Conservation (phyloP, 2,113 vertebrate genomes). For the Eidolon helvum region DNA sequence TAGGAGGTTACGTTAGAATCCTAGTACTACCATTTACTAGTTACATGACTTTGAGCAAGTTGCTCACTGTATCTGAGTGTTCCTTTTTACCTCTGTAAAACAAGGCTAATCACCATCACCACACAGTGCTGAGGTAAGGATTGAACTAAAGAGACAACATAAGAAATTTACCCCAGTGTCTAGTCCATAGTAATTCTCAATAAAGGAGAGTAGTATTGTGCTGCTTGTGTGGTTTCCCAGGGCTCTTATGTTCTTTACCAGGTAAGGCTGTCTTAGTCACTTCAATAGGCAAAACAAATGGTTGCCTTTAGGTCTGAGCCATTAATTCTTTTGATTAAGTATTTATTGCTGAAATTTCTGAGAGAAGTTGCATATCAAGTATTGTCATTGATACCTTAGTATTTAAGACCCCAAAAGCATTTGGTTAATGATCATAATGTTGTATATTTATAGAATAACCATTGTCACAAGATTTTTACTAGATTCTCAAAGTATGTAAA, state of each 20-base stretch:
- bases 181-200: neutral
- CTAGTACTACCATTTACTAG: neutral
- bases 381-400: neutral
- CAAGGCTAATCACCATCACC: neutral
- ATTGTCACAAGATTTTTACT: constrained; percentile 22
- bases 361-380: neutral
- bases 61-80: neutral
- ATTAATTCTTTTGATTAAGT: neutral
- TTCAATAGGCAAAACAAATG: neutral
- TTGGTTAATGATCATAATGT: neutral
- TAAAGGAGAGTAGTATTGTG: neutral
- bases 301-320: neutral
- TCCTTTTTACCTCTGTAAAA: neutral
- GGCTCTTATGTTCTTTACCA: neutral
- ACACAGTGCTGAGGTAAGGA: neutral
- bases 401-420: neutral
- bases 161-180: neutral
- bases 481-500: neutral
- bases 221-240: neutral
- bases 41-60: neutral
- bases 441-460: neutral
- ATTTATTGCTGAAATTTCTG: neutral
- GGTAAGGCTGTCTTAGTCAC: neutral
- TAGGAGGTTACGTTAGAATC: neutral
- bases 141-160: neutral